Percentiles rank a stretch among this genome's conserved stretches.
These are phyloP conservation scores for Tenthredo distinguenda DNA, from an alignment of 2,888 invertebrate species.

Conservation along the genomic window DNA sequence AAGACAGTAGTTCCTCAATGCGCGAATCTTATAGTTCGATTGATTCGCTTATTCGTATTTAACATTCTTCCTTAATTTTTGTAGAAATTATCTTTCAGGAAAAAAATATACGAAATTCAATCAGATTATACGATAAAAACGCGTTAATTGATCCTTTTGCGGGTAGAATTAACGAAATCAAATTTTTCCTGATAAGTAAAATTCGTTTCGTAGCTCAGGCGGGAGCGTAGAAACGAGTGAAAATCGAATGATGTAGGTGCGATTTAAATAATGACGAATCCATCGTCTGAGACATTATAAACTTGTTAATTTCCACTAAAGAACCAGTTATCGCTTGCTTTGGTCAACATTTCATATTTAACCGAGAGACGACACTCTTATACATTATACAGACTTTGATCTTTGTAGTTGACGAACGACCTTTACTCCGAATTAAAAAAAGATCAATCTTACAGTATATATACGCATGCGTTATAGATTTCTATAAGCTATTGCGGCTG, in stretches of 20 bases:
- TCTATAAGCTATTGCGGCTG: background rate
- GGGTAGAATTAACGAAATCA: background rate
- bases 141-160: background rate
- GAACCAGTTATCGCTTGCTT: constrained; percentile 16
- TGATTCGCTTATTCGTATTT: background rate
- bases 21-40: background rate
- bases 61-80: background rate
- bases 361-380: background rate
- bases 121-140: background rate
- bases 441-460: background rate
- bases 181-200: background rate
- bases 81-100: background rate
- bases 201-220: too few relatives aligned
- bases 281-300: background rate
- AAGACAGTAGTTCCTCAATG: background rate
- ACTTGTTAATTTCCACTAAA: background rate
- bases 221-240: background rate
- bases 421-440: constrained; percentile 28
- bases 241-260: background rate
- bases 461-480: background rate
- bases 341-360: constrained; percentile 29
- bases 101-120: background rate
- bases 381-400: background rate
- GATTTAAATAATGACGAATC: background rate
- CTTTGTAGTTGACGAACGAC: constrained; percentile 11